Base-by-base conservation (phyloP, 2,797 vertebrate genomes). In the Limosa lapponica region DNA sequence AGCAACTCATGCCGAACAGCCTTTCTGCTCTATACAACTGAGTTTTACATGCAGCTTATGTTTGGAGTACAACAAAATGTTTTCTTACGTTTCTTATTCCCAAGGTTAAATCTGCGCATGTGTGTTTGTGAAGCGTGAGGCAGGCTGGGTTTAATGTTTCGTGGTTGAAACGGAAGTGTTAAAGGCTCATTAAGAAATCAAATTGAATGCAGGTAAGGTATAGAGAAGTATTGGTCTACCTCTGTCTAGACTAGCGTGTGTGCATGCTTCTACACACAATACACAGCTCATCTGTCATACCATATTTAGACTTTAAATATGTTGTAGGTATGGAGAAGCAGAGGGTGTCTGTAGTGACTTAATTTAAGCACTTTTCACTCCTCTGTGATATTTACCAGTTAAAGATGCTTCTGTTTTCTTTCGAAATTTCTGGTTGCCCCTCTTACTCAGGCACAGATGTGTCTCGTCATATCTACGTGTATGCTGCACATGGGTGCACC, bases 401-500 rank as follows among this genome's bases (percentile, higher is more conserved):
- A 58, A 94, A 86, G 43, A 57, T 23, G 30, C 10, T 41, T 46
- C 43, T 8, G 8, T 30, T 85, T 73, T 17, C 25, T 58, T 39
- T 28, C 51, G 13, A 27, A n/a, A 15, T 15, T 69, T 55, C 64
- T 73, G 10, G 4, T 52, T 59, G 36, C 20, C 0, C 0, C 8
- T 59, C 14, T 86, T 55, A 54, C 0, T 25, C 10, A 54, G 39
- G 30, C 27, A 46, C 23, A 30, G 64, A 39, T 25, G 28, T 14
- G 16, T 34, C 25, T 70, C 8, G 2, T 27, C 4, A 0, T 43
- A 17, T 8, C 19, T 51, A 2, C 32, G 9, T 3, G 2, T 14
- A 17, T 2, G 3, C 20, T 39, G 48, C 17, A 12, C 6, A 1
- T 10, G 8, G 17, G 19, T 24, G 19, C 27, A 19, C 23, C 17